Base-by-base conservation (phyloP, 1,140 invertebrate genomes). In the Parasteatoda tepidariorum region DNA sequence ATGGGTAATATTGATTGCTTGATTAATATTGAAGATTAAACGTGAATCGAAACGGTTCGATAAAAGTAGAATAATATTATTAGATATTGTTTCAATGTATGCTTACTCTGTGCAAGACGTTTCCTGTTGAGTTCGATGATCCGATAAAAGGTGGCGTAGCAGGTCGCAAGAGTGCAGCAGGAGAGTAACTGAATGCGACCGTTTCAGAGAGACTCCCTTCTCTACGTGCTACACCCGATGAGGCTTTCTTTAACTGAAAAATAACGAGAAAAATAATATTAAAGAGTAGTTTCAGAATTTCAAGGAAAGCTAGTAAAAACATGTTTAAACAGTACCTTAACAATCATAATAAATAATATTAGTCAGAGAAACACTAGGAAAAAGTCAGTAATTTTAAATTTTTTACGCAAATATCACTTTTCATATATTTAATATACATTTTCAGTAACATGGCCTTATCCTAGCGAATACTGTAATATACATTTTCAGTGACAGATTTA, bases 161-260 rank as follows among this genome's bases (percentile, higher is more conserved):
- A 11, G 68, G 81, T n/a, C 81, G 26, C 15, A 83, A 26, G 6
- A 83, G 34, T 0, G 81, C 68, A 24, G 68, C 70, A 7, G 81
- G 70, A 18, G 81, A 73, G 61, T 83, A 83, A 2, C 81, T 83
- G 68, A 83, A 83, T 26, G 68, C 81, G 13, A 83, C 81, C 0
- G 81, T 83, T 34, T 83, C 81, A 0, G 81, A 83, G 4, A 83
- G 70, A 30, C 81, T 83, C 2, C 81, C 81, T 55, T 83, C 81
- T 64, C 81, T 54, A 24, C 81, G 24, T 24, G 79, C 79, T 0
- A 31, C 57, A 13, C 38, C 57, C 7, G 81, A 73, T 4, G 66
- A 71, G 5, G 68, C 70, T 28, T 73, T 73, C 57, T 83, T 73
- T 33, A 83, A 38, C 78, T 82, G 70, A 18, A 74, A 74, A 4